Evolutionary conservation across 2,797 vertebrate species (phyloP).

Genomic region (Molossus alvarezi): DNA sequence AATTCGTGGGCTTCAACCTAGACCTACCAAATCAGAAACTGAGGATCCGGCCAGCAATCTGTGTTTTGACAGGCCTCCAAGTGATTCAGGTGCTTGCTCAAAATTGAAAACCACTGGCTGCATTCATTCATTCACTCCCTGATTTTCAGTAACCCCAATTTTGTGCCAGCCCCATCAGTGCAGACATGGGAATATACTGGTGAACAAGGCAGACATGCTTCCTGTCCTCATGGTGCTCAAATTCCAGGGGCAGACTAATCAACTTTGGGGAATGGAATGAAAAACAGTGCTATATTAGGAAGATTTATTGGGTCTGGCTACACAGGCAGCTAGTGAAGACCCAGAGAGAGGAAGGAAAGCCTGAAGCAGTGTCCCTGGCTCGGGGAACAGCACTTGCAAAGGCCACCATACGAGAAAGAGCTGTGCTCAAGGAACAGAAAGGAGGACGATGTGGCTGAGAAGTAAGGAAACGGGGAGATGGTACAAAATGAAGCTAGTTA

Average conservation of each 20-base stretch:
- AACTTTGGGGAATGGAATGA: not conserved
- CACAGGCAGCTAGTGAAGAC: not conserved
- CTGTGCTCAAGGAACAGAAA: constrained; percentile 26
- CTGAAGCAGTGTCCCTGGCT: not conserved
- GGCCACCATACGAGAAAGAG: not conserved
- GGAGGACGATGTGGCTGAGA: not conserved
- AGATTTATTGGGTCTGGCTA: not conserved
- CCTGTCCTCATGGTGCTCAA: not conserved
- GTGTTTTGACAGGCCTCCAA: not conserved
- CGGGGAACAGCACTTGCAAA: constrained; percentile 42
- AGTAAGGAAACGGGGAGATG: not conserved
- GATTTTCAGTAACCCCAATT: constrained; percentile 5
- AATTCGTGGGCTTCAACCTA: not conserved
- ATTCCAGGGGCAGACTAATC: not conserved
- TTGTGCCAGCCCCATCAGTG: not conserved
- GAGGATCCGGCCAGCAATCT: not conserved
- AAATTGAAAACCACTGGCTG: constrained; percentile 1
- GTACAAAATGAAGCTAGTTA: not conserved
- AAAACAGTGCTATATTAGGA: not conserved
- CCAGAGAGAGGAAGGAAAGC: not conserved
- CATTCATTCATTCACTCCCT: not conserved
- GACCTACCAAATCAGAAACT: not conserved
- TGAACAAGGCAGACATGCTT: not conserved
- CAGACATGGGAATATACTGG: not conserved
- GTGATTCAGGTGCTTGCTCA: not conserved